Conservation (phyloP, 2,888 invertebrate genomes). For the Drosophila niveifrons region DNA sequence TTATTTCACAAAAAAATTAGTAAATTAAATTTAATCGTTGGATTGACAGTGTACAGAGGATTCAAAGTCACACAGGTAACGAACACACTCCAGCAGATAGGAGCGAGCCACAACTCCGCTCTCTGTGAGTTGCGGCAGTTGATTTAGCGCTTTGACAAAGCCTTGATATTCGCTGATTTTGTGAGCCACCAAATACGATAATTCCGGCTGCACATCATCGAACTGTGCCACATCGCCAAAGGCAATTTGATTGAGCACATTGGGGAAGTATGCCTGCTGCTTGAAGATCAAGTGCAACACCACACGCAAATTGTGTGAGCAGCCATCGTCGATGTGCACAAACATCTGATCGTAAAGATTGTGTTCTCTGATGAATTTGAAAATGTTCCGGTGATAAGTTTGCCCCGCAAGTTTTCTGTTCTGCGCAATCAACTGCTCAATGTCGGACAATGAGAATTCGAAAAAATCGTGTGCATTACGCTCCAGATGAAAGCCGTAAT, state of each 20-base stretch:
- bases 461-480: slow-evolving; percentile 90
- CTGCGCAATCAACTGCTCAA: slow-evolving; percentile 85
- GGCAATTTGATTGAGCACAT: slow-evolving; percentile 84
- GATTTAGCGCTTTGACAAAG: slow-evolving; percentile 65
- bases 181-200: slow-evolving; percentile 64
- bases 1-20: slow-evolving; percentile 36
- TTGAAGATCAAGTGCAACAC: slow-evolving; percentile 83
- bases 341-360: slow-evolving; percentile 88
- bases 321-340: slow-evolving; percentile 88
- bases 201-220: slow-evolving; percentile 68
- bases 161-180: slow-evolving; percentile 80
- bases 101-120: slow-evolving; percentile 73
- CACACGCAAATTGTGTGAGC: slow-evolving; percentile 88
- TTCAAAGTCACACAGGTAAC: slow-evolving; percentile 59
- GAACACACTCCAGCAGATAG: slow-evolving; percentile 75
- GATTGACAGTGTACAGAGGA: slow-evolving; percentile 27
- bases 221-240: slow-evolving; percentile 80
- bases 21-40: slow-evolving; percentile 1
- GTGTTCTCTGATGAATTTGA: slow-evolving; percentile 88
- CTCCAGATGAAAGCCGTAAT: slow-evolving; percentile 94
- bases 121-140: slow-evolving; percentile 63
- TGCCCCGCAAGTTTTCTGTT: slow-evolving; percentile 71
- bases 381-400: slow-evolving; percentile 87
- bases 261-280: slow-evolving; percentile 80
- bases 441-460: slow-evolving; percentile 87